Evolutionary conservation across 37 sponge, comb jelly and placozoan species (phyloP), one percentile per base, ranked within the genome.

Genomic region (Spongilla lacustris): DNA sequence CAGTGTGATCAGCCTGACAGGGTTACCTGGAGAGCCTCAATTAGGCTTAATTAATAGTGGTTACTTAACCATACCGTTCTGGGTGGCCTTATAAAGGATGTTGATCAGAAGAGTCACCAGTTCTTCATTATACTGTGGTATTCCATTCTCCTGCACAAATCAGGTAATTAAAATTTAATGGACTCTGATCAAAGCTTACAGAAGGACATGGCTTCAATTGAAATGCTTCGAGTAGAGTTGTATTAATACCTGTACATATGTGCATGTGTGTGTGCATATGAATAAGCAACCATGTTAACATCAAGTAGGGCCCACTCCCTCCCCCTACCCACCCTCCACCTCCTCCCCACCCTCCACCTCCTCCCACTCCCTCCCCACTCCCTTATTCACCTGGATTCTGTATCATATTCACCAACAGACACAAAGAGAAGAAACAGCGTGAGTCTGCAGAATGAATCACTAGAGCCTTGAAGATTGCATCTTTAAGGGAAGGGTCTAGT

Each of bases 221-320:
- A 66, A 91, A 91, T 10, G 91, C 91, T 69, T 91, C 91, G 48
- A 91, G 74, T 35, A 91, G 87, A 38, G 24, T 73, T 29, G 67
- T 78, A 36, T 86, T 71, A 34, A 86, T 71, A 50, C 87, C 91
- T 89, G 84, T 8, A 70, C 2, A 69, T 41, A 6, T 41, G 6
- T 41, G 41, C 41, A 6, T 9, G 6, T 41, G 41, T 41, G 41
- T 41, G 6, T 41, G 41, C 41, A 6, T 9, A 41, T 41, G 41
- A 41, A 41, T 41, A 41, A 41, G 3, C 6, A n/a, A 41, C 41
- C 3, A 41, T 41, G 41, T 41, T 9, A 41, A 6, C 41, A 41
- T 9, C 6, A 6, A 41, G 6, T 3, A 9, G 3, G 41, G 3
- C 41, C 41, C n/a, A n/a, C n/a, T n/a, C 41, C 41, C 41, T 41